Conservation (phyloP, 2,888 invertebrate species). For the Hoplodrina blanda region DNA sequence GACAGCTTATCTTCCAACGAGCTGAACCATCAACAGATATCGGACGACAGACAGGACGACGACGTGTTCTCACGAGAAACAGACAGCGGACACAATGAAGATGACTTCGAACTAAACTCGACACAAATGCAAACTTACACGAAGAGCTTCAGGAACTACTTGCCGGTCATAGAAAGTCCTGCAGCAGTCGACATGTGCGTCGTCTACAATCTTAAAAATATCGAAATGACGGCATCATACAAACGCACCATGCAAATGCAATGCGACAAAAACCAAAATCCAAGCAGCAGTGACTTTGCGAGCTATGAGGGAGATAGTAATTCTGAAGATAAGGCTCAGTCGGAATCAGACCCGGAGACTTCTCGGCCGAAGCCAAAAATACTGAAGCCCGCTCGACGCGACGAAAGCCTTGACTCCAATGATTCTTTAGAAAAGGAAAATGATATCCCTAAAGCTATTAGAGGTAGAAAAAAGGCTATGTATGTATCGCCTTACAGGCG, state of each 20-base stretch:
- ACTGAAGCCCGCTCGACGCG: conserved; percentile 88
- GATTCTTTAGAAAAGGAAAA: conserved; percentile 84
- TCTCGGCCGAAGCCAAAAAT: conserved; percentile 90
- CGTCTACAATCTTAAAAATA: conserved; percentile 87
- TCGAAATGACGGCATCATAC: conserved; percentile 85
- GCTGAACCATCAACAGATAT: conserved; percentile 79
- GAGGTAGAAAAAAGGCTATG: conserved; percentile 93
- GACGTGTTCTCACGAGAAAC: conserved; percentile 77
- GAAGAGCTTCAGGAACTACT: conserved; percentile 87
- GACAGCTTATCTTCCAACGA: conserved; percentile 88
- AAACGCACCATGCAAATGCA: conserved; percentile 71
- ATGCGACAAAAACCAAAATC: conserved; percentile 73
- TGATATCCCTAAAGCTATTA: conserved; percentile 89
- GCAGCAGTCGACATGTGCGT: conserved; percentile 86
- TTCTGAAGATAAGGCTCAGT: conserved; percentile 89
- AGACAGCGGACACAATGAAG: conserved; percentile 94
- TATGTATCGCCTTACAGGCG: conserved; percentile 92
- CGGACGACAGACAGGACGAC: conserved; percentile 78
- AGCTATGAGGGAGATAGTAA: conserved; percentile 91
- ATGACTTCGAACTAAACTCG: conserved; percentile 92
- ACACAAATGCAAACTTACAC: conserved; percentile 91
- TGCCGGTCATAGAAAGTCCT: conserved; percentile 87
- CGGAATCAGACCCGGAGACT: conserved; percentile 85
- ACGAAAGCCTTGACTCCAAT: conserved; percentile 85
- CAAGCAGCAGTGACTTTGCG: conserved; percentile 83